Percentiles rank a stretch among this genome's conserved stretches.
These are phyloP conservation scores for Caenorhabditis imperialis DNA, from an alignment of 2,888 invertebrate species.

Conservation along the genomic window DNA sequence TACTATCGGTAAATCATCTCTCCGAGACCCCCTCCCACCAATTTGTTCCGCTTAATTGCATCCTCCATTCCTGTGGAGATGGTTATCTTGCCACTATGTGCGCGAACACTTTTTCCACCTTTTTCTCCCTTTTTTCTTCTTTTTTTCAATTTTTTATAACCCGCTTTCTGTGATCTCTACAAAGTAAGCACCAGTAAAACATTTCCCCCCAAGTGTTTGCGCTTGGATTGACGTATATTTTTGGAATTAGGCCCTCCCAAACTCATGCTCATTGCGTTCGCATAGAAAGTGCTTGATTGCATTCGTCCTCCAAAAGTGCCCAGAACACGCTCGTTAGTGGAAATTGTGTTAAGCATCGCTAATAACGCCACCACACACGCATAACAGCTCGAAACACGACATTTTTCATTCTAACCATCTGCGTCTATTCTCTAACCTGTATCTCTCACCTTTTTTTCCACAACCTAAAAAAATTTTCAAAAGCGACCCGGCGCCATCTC, in stretches of 20 bases:
- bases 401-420: too few species aligned
- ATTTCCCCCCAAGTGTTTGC: conserved; percentile 19
- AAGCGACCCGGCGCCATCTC: too few species aligned
- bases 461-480: too few species aligned
- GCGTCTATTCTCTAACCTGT: too few species aligned
- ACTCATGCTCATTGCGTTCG: background rate
- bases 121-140: conserved; percentile 9
- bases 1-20: too few species aligned
- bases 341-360: conserved; percentile 57
- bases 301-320: conserved; percentile 18
- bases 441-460: too few species aligned
- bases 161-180: background rate
- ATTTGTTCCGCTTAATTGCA: conserved; percentile 42
- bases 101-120: conserved; percentile 39
- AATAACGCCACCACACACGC: conserved; percentile 41
- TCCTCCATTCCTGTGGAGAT: conserved; percentile 3
- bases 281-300: conserved; percentile 18
- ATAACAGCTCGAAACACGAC: too few species aligned
- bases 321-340: conserved; percentile 34
- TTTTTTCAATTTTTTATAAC: background rate
- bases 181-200: background rate
- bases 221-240: conserved; percentile 1
- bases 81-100: conserved; percentile 1
- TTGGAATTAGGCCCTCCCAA: conserved; percentile 10
- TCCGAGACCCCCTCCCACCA: too few species aligned